Evolutionary conservation across 2,113 vertebrate genomes (phyloP).

Genomic region (Gallinago jamesoni): DNA sequence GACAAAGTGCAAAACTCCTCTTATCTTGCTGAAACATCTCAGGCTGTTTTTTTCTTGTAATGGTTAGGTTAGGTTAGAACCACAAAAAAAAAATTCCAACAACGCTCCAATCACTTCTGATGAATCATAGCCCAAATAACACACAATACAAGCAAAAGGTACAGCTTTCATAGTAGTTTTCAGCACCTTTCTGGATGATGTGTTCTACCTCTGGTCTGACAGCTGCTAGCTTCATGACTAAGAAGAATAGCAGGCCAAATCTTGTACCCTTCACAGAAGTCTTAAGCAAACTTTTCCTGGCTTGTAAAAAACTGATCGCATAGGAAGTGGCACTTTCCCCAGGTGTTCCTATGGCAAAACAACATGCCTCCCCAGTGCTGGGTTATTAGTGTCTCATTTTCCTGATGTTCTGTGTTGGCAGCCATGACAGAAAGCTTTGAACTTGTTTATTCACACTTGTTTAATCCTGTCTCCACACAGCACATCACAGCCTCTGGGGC

Average conservation of each 20-base stretch:
- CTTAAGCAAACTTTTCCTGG: not conserved
- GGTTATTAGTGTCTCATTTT: conserved; percentile 74
- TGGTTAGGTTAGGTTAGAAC: not conserved
- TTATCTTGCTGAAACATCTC: not conserved
- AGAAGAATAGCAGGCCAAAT: conserved; percentile 24
- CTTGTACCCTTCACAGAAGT: not conserved
- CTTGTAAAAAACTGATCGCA: not conserved
- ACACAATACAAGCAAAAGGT: not conserved
- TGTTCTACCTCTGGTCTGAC: not conserved
- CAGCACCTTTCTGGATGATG: not conserved
- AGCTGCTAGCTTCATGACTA: conserved; percentile 45
- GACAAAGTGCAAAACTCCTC: not conserved
- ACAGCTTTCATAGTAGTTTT: not conserved
- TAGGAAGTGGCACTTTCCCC: conserved; percentile 59
- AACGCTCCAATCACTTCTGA: not conserved
- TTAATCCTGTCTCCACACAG: conserved; percentile 78
- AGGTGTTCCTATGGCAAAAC: conserved; percentile 61
- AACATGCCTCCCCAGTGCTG: conserved; percentile 52
- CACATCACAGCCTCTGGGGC: conserved; percentile 68
- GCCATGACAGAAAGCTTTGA: conserved; percentile 74
- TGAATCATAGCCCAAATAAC: conserved; percentile 38
- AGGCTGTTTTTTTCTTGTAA: not conserved
- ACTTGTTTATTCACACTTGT: conserved; percentile 84
- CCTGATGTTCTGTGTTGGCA: conserved; percentile 55
- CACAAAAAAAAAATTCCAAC: not conserved